phyloP scores from a whole-genome alignment of 1,140 invertebrate species.

The Oryctes rhinoceros region DNA sequence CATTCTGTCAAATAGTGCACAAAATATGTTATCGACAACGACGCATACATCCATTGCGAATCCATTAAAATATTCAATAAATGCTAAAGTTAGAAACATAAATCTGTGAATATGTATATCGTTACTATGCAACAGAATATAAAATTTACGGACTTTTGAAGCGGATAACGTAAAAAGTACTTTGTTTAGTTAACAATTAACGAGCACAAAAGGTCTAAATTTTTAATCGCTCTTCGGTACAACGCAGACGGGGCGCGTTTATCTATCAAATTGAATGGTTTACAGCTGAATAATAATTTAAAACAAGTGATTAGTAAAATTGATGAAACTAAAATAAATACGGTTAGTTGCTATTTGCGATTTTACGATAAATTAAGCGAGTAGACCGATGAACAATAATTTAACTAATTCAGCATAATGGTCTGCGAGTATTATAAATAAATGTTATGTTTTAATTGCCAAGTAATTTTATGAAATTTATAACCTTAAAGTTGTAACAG shows the following conservation, averaged over 20 bases:
- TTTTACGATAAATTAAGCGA: not conserved
- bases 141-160: not conserved
- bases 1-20: not conserved
- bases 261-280: not conserved
- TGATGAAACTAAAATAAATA: constrained; percentile 12
- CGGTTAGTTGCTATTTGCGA: not conserved
- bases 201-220: not conserved
- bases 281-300: not conserved
- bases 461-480: not conserved
- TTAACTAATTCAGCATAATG: not conserved
- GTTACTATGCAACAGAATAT: not conserved
- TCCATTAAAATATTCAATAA: constrained; percentile 6
- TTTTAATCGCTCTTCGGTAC: not conserved
- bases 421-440: not conserved
- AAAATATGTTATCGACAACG: not conserved
- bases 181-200: constrained; percentile 19
- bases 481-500: not conserved
- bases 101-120: not conserved
- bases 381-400: not conserved
- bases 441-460: constrained; percentile 6
- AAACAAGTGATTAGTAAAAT: not conserved
- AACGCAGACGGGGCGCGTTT: constrained; percentile 1
- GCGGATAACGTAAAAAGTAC: not conserved
- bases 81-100: constrained; percentile 11
- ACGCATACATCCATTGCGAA: not conserved